These are phyloP conservation scores for Rhagoletis pomonella DNA, from an alignment of 1,140 invertebrate genomes.

Conservation along the genomic window DNA sequence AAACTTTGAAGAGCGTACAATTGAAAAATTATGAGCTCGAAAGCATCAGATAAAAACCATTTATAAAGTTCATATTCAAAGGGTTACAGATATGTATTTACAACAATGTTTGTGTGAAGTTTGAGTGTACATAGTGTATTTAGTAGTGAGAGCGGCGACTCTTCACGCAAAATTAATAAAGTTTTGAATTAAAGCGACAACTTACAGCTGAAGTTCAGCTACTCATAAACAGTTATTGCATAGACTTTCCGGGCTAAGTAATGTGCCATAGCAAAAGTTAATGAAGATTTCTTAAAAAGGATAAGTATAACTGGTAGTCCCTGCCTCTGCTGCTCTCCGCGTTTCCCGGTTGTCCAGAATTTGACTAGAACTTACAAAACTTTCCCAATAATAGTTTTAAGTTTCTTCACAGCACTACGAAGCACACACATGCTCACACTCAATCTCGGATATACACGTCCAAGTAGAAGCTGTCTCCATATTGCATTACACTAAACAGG, in stretches of 20 bases:
- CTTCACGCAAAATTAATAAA: constrained; percentile 32
- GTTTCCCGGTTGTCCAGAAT: too few species aligned
- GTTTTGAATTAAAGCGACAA: constrained; percentile 50
- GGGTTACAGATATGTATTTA: not conserved
- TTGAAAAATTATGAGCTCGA: constrained; percentile 47
- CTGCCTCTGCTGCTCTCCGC: not conserved
- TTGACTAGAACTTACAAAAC: not conserved
- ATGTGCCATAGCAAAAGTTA: constrained; percentile 35
- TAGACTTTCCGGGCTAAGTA: constrained; percentile 1
- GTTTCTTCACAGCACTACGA: not conserved
- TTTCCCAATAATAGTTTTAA: constrained; percentile 50
- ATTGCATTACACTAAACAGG: not conserved
- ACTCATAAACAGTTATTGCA: constrained; percentile 46
- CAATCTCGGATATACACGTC: not conserved
- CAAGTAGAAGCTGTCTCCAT: not conserved
- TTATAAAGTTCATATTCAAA: constrained; percentile 11
- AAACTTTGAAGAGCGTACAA: constrained; percentile 1
- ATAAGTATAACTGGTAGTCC: not conserved
- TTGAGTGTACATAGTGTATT: not conserved
- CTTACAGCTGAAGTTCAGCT: not conserved
- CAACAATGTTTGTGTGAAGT: not conserved
- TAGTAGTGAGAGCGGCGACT: not conserved
- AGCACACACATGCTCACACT: not conserved
- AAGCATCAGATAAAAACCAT: constrained; percentile 4
- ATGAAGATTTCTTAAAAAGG: constrained; percentile 54